phyloP scores from a whole-genome alignment of 2,113 vertebrate species.

The Rhabdornis inornatus region DNA sequence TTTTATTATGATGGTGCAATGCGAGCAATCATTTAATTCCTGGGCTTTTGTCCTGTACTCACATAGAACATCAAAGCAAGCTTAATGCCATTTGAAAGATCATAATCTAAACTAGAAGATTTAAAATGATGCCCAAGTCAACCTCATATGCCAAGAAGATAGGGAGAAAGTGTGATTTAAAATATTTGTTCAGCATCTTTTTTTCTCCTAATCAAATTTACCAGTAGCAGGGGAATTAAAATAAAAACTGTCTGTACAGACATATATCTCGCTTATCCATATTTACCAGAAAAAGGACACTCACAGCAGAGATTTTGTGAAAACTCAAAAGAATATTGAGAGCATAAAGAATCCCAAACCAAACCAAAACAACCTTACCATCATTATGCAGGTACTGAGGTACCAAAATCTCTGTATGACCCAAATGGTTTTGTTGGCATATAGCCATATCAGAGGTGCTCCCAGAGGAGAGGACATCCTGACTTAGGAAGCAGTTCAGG shows the following conservation, averaged over 20 bases:
- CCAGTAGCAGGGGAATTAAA: conserved; percentile 2
- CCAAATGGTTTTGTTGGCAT: neutral
- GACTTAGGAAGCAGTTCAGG: neutral
- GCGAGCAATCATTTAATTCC: neutral
- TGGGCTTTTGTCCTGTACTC: conserved; percentile 22
- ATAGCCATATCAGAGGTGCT: neutral
- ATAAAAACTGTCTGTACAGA: neutral
- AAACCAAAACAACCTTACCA: neutral
- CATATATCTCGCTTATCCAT: neutral
- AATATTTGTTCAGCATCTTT: conserved; percentile 34
- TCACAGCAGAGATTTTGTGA: neutral
- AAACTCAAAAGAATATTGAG: neutral
- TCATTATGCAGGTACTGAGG: neutral
- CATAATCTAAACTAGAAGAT: conserved; percentile 28
- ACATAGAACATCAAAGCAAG: neutral
- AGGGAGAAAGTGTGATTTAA: conserved; percentile 14
- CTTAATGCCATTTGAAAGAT: conserved; percentile 40
- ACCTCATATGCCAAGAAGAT: neutral
- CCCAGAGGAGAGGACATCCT: neutral
- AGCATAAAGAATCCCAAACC: neutral
- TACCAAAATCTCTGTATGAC: neutral
- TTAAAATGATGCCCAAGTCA: neutral
- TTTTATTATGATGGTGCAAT: neutral
- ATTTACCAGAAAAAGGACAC: neutral
- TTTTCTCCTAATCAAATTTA: conserved; percentile 27